Percentiles rank a stretch among this genome's conserved stretches.
Evolutionary conservation across 1,140 invertebrate species (phyloP).

Genomic region (Drosophila grimshawi): DNA sequence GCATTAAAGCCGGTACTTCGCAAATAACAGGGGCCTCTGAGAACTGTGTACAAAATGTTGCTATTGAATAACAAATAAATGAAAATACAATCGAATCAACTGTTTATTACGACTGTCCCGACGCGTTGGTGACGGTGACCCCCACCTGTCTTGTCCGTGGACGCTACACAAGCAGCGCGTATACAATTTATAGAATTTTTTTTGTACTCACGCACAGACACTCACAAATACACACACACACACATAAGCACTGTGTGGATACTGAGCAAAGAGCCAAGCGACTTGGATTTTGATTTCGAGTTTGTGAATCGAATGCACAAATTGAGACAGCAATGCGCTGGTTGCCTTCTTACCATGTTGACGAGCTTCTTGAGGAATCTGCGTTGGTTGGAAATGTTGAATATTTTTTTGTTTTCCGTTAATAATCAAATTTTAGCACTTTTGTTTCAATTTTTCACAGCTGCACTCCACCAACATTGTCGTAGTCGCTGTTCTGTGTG

Average conservation of each 20-base stretch:
- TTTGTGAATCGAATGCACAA: constrained; percentile 9
- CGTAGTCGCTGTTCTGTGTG: constrained; percentile 54
- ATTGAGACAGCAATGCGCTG: not conserved
- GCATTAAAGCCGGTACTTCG: not conserved
- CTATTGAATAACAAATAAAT: constrained; percentile 11
- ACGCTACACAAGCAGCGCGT: constrained; percentile 15
- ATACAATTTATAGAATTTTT: constrained; percentile 41
- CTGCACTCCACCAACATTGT: constrained; percentile 60
- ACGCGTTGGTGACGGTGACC: constrained; percentile 21
- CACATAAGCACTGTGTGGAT: constrained; percentile 7
- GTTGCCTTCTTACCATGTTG: constrained; percentile 60
- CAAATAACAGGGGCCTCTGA: not conserved
- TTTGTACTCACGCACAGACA: constrained; percentile 29
- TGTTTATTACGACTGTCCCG: constrained; percentile 18
- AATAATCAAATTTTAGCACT: constrained; percentile 49
- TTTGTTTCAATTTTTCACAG: constrained; percentile 71
- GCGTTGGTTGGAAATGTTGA: constrained; percentile 71
- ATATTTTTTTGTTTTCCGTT: constrained; percentile 36
- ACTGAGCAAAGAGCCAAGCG: constrained; percentile 30
- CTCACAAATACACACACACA: constrained; percentile 15
- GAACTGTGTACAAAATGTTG: not conserved
- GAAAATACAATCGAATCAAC: constrained; percentile 5
- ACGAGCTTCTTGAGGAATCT: constrained; percentile 71
- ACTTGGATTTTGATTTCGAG: constrained; percentile 34
- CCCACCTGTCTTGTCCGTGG: constrained; percentile 25